Percentiles rank a stretch among this genome's conserved stretches.
These are phyloP conservation scores for Saimiri boliviensis DNA, from an alignment of 2,113 vertebrate genomes.

Conservation along the genomic window DNA sequence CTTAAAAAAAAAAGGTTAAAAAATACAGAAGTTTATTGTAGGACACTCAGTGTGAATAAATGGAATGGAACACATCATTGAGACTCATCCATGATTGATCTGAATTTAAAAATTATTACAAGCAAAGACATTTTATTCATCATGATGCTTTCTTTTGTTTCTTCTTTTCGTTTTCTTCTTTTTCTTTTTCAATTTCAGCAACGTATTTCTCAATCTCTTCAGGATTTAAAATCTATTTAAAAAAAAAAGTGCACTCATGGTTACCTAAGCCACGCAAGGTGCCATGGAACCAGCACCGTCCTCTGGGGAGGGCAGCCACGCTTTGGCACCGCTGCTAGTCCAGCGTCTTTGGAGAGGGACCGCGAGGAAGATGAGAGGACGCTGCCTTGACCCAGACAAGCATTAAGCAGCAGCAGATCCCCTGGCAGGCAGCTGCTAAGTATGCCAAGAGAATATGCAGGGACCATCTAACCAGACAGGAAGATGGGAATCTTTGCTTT, in stretches of 20 bases:
- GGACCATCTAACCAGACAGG: too few species aligned
- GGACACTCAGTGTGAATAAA: constrained; percentile 54
- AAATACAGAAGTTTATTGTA: constrained; percentile 83
- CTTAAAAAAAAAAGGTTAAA: constrained; percentile 74
- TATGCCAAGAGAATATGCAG: rapidly evolving
- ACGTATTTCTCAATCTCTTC: constrained; percentile 91
- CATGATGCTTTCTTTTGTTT: constrained; percentile 89
- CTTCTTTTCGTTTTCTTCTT: constrained; percentile 92
- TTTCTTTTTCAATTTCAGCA: constrained; percentile 91
- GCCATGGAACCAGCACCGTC: neutral
- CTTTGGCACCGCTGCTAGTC: too few species aligned
- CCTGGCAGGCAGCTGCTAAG: rapidly evolving
- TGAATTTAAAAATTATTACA: constrained; percentile 69
- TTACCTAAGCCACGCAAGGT: neutral
- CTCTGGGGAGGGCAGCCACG: too few species aligned
- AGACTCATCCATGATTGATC: constrained; percentile 71
- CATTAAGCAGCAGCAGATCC: neutral
- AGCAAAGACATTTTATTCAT: constrained; percentile 51
- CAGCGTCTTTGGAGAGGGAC: neutral
- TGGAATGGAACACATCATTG: constrained; percentile 49
- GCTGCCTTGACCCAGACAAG: neutral
- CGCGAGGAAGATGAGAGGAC: rapidly evolving
- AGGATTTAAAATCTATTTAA: constrained; percentile 87
- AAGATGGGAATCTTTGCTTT: rapidly evolving
- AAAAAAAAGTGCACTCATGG: neutral